Conservation (phyloP, 2,113 vertebrate species). For the Otocyon megalotis region DNA sequence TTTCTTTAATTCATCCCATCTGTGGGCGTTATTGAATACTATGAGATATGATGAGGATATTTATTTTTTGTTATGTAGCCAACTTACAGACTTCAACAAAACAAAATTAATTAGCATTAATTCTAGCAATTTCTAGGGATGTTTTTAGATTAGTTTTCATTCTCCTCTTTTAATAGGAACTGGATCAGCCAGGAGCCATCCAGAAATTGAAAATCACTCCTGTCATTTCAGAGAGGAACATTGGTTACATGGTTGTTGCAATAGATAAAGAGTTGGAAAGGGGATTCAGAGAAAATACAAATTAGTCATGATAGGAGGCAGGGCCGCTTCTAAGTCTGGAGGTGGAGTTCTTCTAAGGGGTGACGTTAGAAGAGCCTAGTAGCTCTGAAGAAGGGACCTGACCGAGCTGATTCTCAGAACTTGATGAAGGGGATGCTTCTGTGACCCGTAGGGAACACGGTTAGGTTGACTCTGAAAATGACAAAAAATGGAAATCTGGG, state of each 20-base stretch:
- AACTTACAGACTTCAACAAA: neutral
- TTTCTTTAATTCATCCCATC: neutral
- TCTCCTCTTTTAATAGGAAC: neutral
- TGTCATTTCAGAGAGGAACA: neutral
- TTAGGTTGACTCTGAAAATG: neutral
- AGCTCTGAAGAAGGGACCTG: neutral
- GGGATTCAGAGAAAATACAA: neutral
- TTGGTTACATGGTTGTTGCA: neutral
- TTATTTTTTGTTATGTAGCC: neutral
- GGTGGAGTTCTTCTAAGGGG: neutral
- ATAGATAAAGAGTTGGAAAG: neutral
- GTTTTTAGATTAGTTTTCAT: neutral
- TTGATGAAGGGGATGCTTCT: neutral
- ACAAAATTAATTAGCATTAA: neutral
- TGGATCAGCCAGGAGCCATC: neutral
- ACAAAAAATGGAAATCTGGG: neutral
- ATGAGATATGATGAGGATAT: neutral
- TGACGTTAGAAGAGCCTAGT: neutral
- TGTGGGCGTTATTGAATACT: neutral
- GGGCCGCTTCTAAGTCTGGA: neutral
- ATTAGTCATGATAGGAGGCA: neutral
- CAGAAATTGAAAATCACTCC: neutral
- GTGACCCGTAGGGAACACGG: neutral
- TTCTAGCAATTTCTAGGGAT: neutral
- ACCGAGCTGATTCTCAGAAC: neutral